A percentile compares a stretch with the other conserved stretches of the same genome.
Conservation (phyloP, 2,797 vertebrate genomes). For the Mareca penelope region DNA sequence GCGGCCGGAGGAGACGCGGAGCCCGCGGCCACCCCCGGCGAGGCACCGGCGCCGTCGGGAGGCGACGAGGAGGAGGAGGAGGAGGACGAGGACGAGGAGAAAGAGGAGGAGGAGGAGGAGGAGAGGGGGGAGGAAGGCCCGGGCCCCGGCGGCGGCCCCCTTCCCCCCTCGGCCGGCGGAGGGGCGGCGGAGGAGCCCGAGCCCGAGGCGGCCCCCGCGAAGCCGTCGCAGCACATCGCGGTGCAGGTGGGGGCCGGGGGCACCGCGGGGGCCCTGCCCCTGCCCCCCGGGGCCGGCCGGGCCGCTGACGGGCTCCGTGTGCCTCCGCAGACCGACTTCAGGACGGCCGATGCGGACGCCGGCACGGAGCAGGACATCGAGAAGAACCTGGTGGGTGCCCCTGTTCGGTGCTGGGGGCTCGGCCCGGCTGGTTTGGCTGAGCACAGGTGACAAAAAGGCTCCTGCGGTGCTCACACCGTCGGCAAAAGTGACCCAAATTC, state of each 20-base stretch:
- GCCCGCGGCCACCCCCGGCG: not conserved
- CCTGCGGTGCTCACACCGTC: not conserved
- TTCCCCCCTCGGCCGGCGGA: not conserved
- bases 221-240: slow-evolving; percentile 75
- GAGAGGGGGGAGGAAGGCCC: not conserved
- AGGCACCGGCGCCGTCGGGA: slow-evolving; percentile 27
- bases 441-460: not conserved
- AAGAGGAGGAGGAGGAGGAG: too few relatives aligned
- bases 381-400: slow-evolving; percentile 78
- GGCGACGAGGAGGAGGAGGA: slow-evolving; percentile 32
- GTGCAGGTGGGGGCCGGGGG: slow-evolving; percentile 64
- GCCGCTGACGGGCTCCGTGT: not conserved
- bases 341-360: slow-evolving; percentile 55
- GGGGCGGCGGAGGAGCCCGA: slow-evolving; percentile 56
- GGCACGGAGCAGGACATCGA: slow-evolving; percentile 80
- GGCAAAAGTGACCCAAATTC: not conserved
- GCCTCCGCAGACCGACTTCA: slow-evolving; percentile 77
- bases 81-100: too few relatives aligned
- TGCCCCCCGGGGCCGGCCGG: not conserved
- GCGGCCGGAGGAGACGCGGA: not conserved
- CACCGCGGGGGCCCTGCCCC: too few relatives aligned
- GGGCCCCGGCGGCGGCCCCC: slow-evolving; percentile 55
- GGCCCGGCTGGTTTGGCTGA: too few relatives aligned
- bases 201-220: slow-evolving; percentile 59
- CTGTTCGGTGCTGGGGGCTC: too few relatives aligned